Conservation (phyloP, 1,140 invertebrate genomes). For the Neodiprion virginianus region DNA sequence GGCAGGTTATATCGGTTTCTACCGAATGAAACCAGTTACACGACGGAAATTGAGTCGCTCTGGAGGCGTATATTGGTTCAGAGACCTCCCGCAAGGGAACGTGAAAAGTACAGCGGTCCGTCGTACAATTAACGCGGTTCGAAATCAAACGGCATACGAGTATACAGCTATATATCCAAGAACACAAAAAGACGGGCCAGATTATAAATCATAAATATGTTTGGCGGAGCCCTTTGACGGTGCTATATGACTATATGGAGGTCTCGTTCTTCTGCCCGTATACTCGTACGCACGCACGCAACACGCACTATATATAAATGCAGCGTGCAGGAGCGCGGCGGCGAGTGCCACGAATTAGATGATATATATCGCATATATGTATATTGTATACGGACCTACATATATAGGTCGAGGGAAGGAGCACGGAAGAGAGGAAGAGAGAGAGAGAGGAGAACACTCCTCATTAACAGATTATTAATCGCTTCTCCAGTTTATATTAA, state of each 20-base stretch:
- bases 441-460: conserved; percentile 38
- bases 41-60: too few species aligned
- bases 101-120: not conserved
- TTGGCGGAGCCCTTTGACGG: conserved; percentile 45
- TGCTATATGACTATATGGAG: conserved; percentile 23
- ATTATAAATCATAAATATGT: conserved; percentile 45
- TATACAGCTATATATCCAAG: not conserved
- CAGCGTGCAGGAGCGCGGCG: not conserved
- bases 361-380: too few species aligned
- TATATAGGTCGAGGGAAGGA: not conserved
- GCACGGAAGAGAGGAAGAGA: conserved; percentile 24
- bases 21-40: too few species aligned
- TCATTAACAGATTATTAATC: conserved; percentile 60
- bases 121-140: not conserved
- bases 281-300: conserved; percentile 13
- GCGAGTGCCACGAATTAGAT: not conserved
- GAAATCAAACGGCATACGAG: not conserved
- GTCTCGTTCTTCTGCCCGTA: conserved; percentile 19
- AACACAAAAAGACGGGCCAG: conserved; percentile 25
- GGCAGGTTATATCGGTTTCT: too few species aligned
- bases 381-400: too few species aligned
- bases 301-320: conserved; percentile 32
- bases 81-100: not conserved
- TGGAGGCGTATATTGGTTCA: not conserved
- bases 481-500: conserved; percentile 52